Evolutionary conservation across 1,140 invertebrate species (phyloP), one percentile per base, ranked within the genome.

Genomic region (Hirudo medicinalis): DNA sequence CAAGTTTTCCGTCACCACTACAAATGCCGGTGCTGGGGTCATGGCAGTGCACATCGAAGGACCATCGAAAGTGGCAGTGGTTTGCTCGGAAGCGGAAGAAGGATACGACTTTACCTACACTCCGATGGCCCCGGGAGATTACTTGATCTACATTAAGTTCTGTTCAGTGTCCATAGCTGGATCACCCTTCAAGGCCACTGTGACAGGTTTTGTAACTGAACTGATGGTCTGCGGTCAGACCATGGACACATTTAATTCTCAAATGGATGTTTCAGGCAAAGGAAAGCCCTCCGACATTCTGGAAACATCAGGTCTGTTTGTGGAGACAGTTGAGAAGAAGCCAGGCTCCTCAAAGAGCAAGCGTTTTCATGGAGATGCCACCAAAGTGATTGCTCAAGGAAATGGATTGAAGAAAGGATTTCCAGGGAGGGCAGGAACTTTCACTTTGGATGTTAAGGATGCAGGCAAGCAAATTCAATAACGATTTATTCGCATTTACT

Each of bases 351-450:
- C 75, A 27, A 75, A 72, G 29, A 74, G 72, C 25, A 76, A 75
- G 36, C 67, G 86, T 71, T 95, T 97, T 84, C 91, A 91, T 79
- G 95, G 92, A 2, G 91, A 97, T 79, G 92, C 93, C 3, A 86
- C 83, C 54, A 94, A 94, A 82, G 90, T 96, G 5, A 87, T 86
- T 69, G 89, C 89, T 78, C 94, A 95, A 83, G 95, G 95, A 74
- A 90, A 93, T 87, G 95, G 94, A 0, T 82, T 97, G 75, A 96
- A 97, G 85, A 94, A 94, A 80, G 92, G 92, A 11, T 92, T 92
- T 77, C 81, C 93, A 53, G 89, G 90, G 77, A 91, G 94, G 79
- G 89, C 91, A 78, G 95, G 94, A 81, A 88, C 88, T 77, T 95
- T 98, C 79, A 91, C 88, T 17, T 87, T 98, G 19, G 88, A 89